Conservation (phyloP, 2,113 vertebrate species). For the Gobio gobio region DNA sequence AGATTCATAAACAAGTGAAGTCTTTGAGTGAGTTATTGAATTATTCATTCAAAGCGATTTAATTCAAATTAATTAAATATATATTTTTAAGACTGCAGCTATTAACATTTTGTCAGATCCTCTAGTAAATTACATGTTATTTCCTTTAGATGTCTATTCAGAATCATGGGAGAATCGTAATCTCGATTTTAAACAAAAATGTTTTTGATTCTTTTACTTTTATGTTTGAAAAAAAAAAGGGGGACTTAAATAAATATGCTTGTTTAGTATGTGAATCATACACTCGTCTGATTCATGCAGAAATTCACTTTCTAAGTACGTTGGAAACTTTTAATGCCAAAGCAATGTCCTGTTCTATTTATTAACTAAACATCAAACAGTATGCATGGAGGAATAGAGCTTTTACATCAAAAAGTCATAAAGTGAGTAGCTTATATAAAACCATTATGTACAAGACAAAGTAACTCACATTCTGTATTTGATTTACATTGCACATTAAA, state of each 20-base stretch:
- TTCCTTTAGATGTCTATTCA: too few species aligned
- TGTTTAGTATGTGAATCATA: neutral
- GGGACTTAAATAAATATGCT: neutral
- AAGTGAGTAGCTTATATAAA: constrained; percentile 5
- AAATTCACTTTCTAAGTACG: constrained; percentile 41
- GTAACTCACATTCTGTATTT: constrained; percentile 38
- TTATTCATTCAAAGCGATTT: too few species aligned
- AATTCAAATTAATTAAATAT: too few species aligned
- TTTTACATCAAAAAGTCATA: constrained; percentile 46
- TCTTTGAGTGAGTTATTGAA: too few species aligned
- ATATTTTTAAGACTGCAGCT: too few species aligned
- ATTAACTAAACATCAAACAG: constrained; percentile 49
- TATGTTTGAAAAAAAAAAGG: neutral
- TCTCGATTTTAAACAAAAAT: too few species aligned
- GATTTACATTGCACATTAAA: constrained; percentile 52
- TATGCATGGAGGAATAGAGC: constrained; percentile 25
- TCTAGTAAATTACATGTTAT: too few species aligned
- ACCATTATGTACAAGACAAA: neutral
- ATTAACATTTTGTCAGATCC: too few species aligned
- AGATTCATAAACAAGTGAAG: too few species aligned
- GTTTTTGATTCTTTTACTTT: neutral
- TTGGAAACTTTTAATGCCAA: constrained; percentile 37
- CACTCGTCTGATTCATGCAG: constrained; percentile 17
- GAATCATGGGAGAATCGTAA: too few species aligned
- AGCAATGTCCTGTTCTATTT: constrained; percentile 42